These are phyloP conservation scores for Nebria brevicollis DNA, from an alignment of 2,888 invertebrate species.

Conservation along the genomic window DNA sequence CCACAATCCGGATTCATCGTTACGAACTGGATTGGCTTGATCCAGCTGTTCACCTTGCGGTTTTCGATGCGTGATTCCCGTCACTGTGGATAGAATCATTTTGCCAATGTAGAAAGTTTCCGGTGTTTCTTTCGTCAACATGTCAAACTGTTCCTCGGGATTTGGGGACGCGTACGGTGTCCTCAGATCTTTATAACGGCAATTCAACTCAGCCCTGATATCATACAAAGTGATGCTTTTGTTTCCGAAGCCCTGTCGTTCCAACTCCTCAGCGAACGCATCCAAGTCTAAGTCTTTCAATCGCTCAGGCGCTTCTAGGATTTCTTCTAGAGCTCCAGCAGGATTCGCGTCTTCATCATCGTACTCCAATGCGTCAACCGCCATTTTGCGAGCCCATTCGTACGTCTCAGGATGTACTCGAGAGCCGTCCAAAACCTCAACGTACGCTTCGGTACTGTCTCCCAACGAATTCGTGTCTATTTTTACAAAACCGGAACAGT, in stretches of 20 bases:
- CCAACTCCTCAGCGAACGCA: constrained; percentile 97
- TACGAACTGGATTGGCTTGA: constrained; percentile 94
- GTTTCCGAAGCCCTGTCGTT: constrained; percentile 82
- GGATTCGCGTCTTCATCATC: constrained; percentile 97
- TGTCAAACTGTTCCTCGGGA: constrained; percentile 90
- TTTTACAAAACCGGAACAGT: constrained; percentile 98
- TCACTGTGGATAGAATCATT: constrained; percentile 83
- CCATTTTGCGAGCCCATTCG: constrained; percentile 99
- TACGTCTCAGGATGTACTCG: constrained; percentile 99
- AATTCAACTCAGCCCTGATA: constrained; percentile 94
- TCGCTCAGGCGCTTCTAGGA: constrained; percentile 93
- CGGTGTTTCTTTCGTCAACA: constrained; percentile 95
- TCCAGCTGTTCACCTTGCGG: constrained; percentile 94
- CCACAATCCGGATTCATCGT: constrained; percentile 95
- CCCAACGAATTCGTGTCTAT: constrained; percentile 96
- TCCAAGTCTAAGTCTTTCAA: constrained; percentile 96
- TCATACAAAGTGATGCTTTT: constrained; percentile 96
- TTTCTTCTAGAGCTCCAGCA: constrained; percentile 96
- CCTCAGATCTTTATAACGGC: constrained; percentile 91
- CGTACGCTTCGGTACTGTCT: constrained; percentile 93
- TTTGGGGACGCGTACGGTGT: constrained; percentile 80
- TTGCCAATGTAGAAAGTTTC: constrained; percentile 92
- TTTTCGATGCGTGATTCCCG: constrained; percentile 85
- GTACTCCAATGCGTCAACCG: constrained; percentile 97
- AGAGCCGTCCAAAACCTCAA: constrained; percentile 96